Conservation (phyloP, 2,797 vertebrate genomes). For the Avahi laniger region DNA sequence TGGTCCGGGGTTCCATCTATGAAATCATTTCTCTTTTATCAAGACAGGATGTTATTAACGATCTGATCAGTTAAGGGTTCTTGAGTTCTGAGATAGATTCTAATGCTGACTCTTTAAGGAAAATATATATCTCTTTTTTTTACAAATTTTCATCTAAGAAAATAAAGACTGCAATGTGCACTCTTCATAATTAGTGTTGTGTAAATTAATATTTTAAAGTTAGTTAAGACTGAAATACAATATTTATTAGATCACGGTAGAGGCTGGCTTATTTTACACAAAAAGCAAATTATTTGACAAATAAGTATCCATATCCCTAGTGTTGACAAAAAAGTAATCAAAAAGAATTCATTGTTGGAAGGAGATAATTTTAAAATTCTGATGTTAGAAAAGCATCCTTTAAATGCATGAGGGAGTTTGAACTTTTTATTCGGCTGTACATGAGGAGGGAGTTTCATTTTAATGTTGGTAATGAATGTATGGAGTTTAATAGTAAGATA, state of each 20-base stretch:
- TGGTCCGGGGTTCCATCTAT: neutral
- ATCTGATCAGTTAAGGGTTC: neutral
- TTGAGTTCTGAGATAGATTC: neutral
- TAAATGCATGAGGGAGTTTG: neutral
- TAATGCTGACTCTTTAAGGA: slow-evolving; percentile 1
- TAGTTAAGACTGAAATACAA: neutral
- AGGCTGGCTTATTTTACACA: neutral
- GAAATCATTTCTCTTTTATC: slow-evolving; percentile 24
- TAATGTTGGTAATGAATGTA: neutral
- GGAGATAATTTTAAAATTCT: neutral
- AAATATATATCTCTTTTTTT: neutral
- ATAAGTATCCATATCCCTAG: neutral
- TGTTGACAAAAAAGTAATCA: neutral
- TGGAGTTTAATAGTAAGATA: neutral
- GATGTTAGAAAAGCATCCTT: neutral
- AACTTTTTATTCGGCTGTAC: neutral
- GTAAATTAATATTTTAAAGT: slow-evolving; percentile 30
- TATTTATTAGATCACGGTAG: neutral
- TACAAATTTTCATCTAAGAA: neutral
- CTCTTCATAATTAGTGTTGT: neutral
- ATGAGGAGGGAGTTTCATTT: neutral
- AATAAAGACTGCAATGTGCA: neutral
- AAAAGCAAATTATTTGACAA: neutral
- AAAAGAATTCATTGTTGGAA: neutral
- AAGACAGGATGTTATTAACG: slow-evolving; percentile 29